Evolutionary conservation across 1,140 invertebrate species (phyloP).

Genomic region (Papilio polytes): DNA sequence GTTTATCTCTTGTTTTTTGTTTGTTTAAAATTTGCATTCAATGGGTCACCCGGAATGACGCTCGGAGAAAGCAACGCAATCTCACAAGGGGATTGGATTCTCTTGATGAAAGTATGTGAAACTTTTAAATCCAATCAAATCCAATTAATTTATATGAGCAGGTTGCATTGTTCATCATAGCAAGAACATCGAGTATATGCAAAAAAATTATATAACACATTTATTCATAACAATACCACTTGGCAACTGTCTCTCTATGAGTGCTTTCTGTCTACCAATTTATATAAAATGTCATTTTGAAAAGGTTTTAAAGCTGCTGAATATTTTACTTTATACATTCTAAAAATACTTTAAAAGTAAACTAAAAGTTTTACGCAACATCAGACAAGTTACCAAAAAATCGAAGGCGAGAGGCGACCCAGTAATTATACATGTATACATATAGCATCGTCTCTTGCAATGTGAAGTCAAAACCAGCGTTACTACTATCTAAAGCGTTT

Average conservation of each 20-base stretch:
- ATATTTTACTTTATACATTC: background rate
- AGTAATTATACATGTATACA: slow-evolving; percentile 34
- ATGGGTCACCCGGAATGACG: slow-evolving; percentile 40
- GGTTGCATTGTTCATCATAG: too few species aligned
- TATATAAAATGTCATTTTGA: background rate
- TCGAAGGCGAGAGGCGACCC: slow-evolving; percentile 18
- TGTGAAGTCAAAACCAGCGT: slow-evolving; percentile 44
- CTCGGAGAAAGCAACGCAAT: background rate
- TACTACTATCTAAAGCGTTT: slow-evolving; percentile 53
- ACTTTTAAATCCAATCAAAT: background rate
- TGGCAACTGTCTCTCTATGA: too few species aligned
- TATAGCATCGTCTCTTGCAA: slow-evolving; percentile 40
- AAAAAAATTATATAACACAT: too few species aligned
- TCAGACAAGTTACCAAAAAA: slow-evolving; percentile 31
- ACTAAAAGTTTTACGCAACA: slow-evolving; percentile 18
- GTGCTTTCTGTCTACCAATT: background rate
- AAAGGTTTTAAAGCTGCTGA: background rate
- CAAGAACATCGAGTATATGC: too few species aligned
- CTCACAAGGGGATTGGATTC: background rate
- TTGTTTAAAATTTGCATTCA: slow-evolving; percentile 46
- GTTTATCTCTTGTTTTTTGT: slow-evolving; percentile 28
- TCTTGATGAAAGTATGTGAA: slow-evolving; percentile 4
- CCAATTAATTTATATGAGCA: too few species aligned
- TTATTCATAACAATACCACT: too few species aligned
- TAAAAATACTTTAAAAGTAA: background rate